Evolutionary conservation across 1,140 invertebrate genomes (phyloP), one percentile per base, ranked within the genome.

Genomic region (Dinoponera quadriceps): DNA sequence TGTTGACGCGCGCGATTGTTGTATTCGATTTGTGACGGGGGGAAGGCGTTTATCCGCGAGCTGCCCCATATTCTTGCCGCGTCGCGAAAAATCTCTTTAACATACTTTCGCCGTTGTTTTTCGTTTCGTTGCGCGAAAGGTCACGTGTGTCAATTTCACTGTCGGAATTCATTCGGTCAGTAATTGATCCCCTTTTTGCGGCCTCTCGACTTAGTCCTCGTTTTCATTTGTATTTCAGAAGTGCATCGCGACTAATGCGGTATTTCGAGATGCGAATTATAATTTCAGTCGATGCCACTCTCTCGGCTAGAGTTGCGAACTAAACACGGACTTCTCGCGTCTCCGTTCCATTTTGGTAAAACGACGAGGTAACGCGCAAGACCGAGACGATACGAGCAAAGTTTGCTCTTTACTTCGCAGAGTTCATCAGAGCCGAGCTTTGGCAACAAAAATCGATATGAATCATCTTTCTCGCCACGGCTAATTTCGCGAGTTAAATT

Each of bases 331-430:
- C n/a, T 55, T 77, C 44, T 54, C 44, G n/a, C 49, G 20, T 29
- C 25, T 48, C 54, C 51, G 27, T 71, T 55, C 20, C 27, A 66
- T 66, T 68, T 55, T 78, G 49, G n/a, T 75, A 75, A 75, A 33
- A 75, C 9, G 27, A 16, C n/a, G 16, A 68, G 44, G 29, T 22
- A 18, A 11, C 16, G 38, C 38, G 9, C 2, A 9, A 25, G 16
- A 14, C 9, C 22, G 20, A 16, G 0, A 54, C 18, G 38, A 38
- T 33, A 25, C 63, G 44, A 66, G 51, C 25, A 14, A 75, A 78
- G 27, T 78, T 38, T 66, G 14, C 18, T 14, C 54, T 25, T 59
- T 44, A 18, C 4, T 3, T 16, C 27, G 38, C 11, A 49, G 38
- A 55, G 5, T 54, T 78, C 16, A 14, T 66, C 20, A 65, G 48